These are phyloP conservation scores for Mastigias papua DNA, from an alignment of 30 jellyfish, hydroid and myxozoan genomes.

Conservation along the genomic window DNA sequence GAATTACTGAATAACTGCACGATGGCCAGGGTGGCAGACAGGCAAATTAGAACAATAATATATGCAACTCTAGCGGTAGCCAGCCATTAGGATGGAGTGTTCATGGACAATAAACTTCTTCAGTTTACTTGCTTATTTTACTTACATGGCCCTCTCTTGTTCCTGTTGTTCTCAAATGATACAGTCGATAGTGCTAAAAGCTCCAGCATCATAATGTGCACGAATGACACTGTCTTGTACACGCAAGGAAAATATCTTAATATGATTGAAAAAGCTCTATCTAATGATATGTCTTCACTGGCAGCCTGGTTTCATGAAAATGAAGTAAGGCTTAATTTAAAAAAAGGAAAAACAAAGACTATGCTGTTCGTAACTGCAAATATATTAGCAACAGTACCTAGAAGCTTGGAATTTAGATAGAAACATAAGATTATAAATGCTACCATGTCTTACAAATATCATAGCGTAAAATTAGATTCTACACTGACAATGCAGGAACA, in stretches of 20 bases:
- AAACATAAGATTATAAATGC: neutral
- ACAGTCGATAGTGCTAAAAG: slow-evolving; percentile 2
- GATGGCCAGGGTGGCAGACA: too few relatives aligned
- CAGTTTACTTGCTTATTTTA: too few relatives aligned
- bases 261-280: slow-evolving; percentile 38
- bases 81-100: too few relatives aligned
- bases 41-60: too few relatives aligned
- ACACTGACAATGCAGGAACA: too few relatives aligned
- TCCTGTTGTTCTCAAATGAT: slow-evolving; percentile 38
- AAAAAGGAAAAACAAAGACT: slow-evolving; percentile 17
- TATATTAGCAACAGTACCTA: slow-evolving; percentile 7
- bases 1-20: too few relatives aligned
- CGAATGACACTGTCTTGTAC: slow-evolving; percentile 44
- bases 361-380: slow-evolving; percentile 30
- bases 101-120: too few relatives aligned
- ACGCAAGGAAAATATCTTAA: slow-evolving; percentile 19
- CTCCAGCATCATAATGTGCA: slow-evolving; percentile 39
- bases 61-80: too few relatives aligned
- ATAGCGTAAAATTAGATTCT: too few relatives aligned
- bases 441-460: too few relatives aligned
- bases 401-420: neutral
- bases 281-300: slow-evolving; percentile 8
- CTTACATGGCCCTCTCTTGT: slow-evolving; percentile 57
- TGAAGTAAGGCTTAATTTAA: slow-evolving; percentile 5
- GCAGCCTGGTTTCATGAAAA: slow-evolving; percentile 28